These are phyloP conservation scores for Tachypleus tridentatus DNA, from an alignment of 1,140 invertebrate genomes.

Conservation along the genomic window DNA sequence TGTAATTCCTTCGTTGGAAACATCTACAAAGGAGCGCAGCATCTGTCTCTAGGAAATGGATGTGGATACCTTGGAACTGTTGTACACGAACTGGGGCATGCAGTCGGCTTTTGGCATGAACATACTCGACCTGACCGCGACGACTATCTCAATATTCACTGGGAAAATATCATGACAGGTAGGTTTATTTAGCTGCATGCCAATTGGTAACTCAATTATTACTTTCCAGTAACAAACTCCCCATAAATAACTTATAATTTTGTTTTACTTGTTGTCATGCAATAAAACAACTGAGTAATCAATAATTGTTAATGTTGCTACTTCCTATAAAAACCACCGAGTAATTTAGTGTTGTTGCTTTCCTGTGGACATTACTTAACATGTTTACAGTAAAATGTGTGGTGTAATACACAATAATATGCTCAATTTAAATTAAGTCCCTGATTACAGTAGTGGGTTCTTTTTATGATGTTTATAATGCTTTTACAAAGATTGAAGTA, in stretches of 20 bases:
- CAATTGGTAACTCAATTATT: not conserved
- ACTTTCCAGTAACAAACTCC: not conserved
- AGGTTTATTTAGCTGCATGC: not conserved
- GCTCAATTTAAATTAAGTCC: not conserved
- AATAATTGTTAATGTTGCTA: not conserved
- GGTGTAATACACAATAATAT: not conserved
- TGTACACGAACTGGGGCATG: slow-evolving; percentile 5
- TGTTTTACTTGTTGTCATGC: not conserved
- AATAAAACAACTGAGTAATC: not conserved
- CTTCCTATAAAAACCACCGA: not conserved
- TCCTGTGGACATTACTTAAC: not conserved
- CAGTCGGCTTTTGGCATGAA: slow-evolving; percentile 4
- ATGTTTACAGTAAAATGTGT: not conserved
- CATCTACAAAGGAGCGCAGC: not conserved
- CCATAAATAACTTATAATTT: not conserved
- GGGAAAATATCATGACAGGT: slow-evolving; percentile 5
- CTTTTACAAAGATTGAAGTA: not conserved
- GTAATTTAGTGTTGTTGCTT: not conserved
- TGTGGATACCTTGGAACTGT: not conserved
- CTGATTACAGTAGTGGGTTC: not conserved
- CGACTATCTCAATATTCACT: not conserved
- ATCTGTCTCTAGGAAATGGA: not conserved
- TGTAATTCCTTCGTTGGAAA: slow-evolving; percentile 16
- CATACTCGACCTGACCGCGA: slow-evolving; percentile 2
- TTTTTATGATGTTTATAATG: not conserved